Evolutionary conservation across 2,888 invertebrate species (phyloP), one percentile per base, ranked within the genome.

Genomic region (Seira musarum): DNA sequence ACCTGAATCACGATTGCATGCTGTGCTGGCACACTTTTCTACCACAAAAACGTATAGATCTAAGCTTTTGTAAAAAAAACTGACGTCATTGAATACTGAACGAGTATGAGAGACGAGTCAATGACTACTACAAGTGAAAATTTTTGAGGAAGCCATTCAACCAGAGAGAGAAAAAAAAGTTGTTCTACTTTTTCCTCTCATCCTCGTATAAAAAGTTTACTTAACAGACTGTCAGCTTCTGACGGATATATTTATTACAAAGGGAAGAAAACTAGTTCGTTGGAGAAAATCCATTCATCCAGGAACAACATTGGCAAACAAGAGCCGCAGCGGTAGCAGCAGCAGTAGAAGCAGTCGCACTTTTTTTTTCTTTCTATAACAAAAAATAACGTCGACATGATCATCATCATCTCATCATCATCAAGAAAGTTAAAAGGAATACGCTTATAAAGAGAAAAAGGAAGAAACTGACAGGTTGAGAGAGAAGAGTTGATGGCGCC

Each of bases 131-230:
- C 40, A 63, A 71, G 63, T 60, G 40, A 71, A 71, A 40, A 8
- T 8, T 40, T 71, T 71, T 71, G 61, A 63, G 63, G 30, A 46
- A 71, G 63, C 61, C 68, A 68, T 60, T 68, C 75, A 68, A 61
- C 63, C 68, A 68, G 68, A 75, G 67, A 40, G 13, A 40, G 40
- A n/a, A n/a, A n/a, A n/a, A n/a, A 68, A 76, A 68, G 76, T 76
- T 76, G 76, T 53, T 76, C 69, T 64, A 68, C 75, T 68, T 40
- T 74, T 65, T 57, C 22, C 21, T 57, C 74, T 61, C 57, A 35
- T 74, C 60, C 57, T 75, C 46, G 40, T 63, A 75, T 63, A 40
- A 40, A n/a, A 40, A 76, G 69, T 76, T 74, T 65, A 25, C 35
- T 40, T 40, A 13, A 13, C 35, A 60, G 57, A 53, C 57, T 61